Evolutionary conservation across 2,888 invertebrate species (phyloP).

Genomic region (Biston betularia): DNA sequence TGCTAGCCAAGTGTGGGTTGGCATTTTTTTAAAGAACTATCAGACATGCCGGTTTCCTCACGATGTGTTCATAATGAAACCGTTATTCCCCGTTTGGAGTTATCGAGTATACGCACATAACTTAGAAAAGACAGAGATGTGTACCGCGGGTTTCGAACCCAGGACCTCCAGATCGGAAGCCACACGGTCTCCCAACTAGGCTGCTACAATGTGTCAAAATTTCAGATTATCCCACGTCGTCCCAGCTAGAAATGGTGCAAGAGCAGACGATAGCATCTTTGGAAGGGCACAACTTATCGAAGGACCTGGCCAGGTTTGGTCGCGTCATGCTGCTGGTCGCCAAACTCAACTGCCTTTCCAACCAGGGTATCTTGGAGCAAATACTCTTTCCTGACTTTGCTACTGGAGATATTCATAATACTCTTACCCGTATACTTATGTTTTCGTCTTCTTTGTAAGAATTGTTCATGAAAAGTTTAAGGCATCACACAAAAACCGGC

Average conservation of each 20-base stretch:
- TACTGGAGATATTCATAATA: conserved; percentile 62
- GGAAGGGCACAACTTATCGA: conserved; percentile 88
- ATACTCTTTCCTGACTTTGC: conserved; percentile 91
- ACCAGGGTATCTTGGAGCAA: conserved; percentile 81
- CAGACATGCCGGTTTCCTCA: no score
- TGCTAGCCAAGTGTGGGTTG: no score
- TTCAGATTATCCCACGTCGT: conserved; percentile 58
- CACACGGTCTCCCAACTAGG: no score
- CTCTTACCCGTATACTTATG: conserved; percentile 67
- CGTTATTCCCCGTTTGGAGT: no score
- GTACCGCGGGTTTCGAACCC: no score
- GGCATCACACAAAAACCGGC: no score
- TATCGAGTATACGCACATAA: no score
- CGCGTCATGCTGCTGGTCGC: conserved; percentile 91
- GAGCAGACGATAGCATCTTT: conserved; percentile 93
- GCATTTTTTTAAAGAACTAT: no score
- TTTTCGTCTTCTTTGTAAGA: conserved; percentile 53
- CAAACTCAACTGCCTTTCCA: conserved; percentile 80
- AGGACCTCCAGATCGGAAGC: no score
- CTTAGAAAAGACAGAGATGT: no score
- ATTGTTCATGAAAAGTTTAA: not conserved
- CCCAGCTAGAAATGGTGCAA: conserved; percentile 89
- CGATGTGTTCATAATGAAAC: no score
- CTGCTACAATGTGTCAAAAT: not conserved
- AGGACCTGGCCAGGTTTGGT: conserved; percentile 88